Base-by-base conservation (phyloP, 2,113 vertebrate species). In the Trichechus manatus region DNA sequence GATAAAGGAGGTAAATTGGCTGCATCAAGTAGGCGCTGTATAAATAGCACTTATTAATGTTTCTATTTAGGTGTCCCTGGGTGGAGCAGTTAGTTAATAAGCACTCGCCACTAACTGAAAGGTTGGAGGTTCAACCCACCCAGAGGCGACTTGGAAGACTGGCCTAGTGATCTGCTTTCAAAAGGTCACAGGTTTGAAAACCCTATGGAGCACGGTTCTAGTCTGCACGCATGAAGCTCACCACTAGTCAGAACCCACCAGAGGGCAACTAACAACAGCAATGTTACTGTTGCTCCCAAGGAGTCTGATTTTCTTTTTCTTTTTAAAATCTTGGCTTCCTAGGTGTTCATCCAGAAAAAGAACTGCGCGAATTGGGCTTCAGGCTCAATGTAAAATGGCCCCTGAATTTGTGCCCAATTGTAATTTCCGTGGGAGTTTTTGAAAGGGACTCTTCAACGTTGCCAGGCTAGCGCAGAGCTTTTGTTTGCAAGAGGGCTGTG, bases 401-500 rank as follows among this genome's bases (percentile, higher is more conserved):
- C 25, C 56, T 20, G 74, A 91, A 14, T 86, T 66, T 44, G 8
- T 36, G 39, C 83, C 80, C 59, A 42, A 66, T 66, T 50, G 66
- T 66, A 36, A 83, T 90, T 85, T 94, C 47, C 88, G 39, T 19
- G 63, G 68, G 14, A 20, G 6, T n/a, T 91, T 91, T 89, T 93
- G 87, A 90, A 59, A 89, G 66, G 68, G 27, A 72, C 78, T 64
- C 47, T 10, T 70, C 33, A 63, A 6, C 7, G 1, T 13, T 22
- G 63, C 29, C 85, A 75, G 63, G 11, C 75, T 10, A 56, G 72
- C 3, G 3, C 70, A 25, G 17, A 0, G 8, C 61, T 96, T 95
- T 89, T 87, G 77, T 96, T 83, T 95, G 53, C 87, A n/a, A 29
- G 68, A 42, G 29, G 29, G 85, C 77, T 47, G 50, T 31, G 80